Conservation (phyloP, 2,888 invertebrate species). For the Microdon myrmicae region DNA sequence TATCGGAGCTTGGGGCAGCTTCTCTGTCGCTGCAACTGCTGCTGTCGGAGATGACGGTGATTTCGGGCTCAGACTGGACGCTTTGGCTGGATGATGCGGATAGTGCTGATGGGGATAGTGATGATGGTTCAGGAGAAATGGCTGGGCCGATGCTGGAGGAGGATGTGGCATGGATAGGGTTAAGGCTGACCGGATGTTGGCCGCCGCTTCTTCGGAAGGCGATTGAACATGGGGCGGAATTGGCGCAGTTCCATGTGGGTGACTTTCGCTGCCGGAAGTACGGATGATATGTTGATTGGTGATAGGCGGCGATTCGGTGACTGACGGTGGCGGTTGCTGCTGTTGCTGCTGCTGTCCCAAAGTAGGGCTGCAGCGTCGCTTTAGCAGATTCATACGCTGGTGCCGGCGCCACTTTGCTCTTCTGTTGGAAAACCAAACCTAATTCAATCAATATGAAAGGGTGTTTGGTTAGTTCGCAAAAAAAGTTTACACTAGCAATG, state of each 20-base stretch:
- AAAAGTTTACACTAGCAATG: slow-evolving; percentile 53
- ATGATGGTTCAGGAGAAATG: slow-evolving; percentile 38
- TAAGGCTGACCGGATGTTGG: slow-evolving; percentile 57
- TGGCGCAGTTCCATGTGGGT: slow-evolving; percentile 37
- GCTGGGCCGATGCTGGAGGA: slow-evolving; percentile 61
- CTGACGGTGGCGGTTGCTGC: slow-evolving; percentile 64
- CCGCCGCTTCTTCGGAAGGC: slow-evolving; percentile 36
- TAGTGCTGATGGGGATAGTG: slow-evolving; percentile 47
- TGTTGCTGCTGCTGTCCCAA: slow-evolving; percentile 58
- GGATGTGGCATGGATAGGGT: slow-evolving; percentile 55
- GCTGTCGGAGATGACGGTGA: slow-evolving; percentile 63
- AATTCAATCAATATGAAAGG: slow-evolving; percentile 70
- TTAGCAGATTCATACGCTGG: slow-evolving; percentile 93
- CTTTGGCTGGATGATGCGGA: slow-evolving; percentile 37
- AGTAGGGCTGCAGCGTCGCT: slow-evolving; percentile 71
- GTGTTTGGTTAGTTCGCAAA: slow-evolving; percentile 65
- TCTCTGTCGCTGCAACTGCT: slow-evolving; percentile 59
- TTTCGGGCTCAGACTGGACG: slow-evolving; percentile 42
- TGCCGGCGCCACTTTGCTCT: slow-evolving; percentile 97
- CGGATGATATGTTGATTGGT: slow-evolving; percentile 58
- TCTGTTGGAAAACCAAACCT: slow-evolving; percentile 99
- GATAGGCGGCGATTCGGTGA: slow-evolving; percentile 62
- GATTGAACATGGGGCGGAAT: slow-evolving; percentile 28
- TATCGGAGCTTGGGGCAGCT: slow-evolving; percentile 54
- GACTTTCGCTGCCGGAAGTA: slow-evolving; percentile 47